A percentile compares a stretch with the other conserved stretches of the same genome.
phyloP scores from a whole-genome alignment of 2,888 invertebrate genomes.

The Abrostola tripartita region DNA sequence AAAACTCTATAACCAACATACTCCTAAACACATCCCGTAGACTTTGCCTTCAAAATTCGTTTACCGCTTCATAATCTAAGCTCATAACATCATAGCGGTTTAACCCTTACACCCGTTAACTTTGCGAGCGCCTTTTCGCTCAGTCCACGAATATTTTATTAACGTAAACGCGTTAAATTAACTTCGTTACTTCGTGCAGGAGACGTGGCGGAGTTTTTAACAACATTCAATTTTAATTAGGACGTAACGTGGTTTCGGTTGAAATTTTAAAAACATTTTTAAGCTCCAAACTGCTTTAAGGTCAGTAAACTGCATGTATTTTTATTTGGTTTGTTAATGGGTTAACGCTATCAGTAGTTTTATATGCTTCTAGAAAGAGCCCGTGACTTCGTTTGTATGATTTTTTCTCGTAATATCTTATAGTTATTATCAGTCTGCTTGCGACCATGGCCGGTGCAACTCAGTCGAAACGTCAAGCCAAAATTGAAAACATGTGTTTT shows the following conservation, averaged over 20 bases:
- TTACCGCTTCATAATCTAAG: slow-evolving; percentile 57
- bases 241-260: slow-evolving; percentile 46
- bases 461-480: no score
- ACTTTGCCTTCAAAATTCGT: slow-evolving; percentile 52
- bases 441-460: no score
- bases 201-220: slow-evolving; percentile 64
- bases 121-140: slow-evolving; percentile 62
- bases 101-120: slow-evolving; percentile 60
- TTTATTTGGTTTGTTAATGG: not conserved
- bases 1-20: slow-evolving; percentile 16
- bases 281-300: not conserved
- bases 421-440: no score
- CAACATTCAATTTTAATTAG: slow-evolving; percentile 67
- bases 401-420: no score
- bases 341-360: not conserved
- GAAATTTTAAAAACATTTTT: slow-evolving; percentile 26
- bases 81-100: slow-evolving; percentile 59
- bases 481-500: no score
- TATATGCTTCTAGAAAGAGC: no score
- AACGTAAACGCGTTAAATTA: slow-evolving; percentile 72
- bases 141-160: slow-evolving; percentile 75
- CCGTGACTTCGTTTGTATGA: no score
- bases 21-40: slow-evolving; percentile 27
- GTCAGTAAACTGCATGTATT: not conserved
- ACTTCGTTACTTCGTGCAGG: slow-evolving; percentile 65